Base-by-base conservation (phyloP, 2,797 vertebrate species). In the Pelodytes ibericus region DNA sequence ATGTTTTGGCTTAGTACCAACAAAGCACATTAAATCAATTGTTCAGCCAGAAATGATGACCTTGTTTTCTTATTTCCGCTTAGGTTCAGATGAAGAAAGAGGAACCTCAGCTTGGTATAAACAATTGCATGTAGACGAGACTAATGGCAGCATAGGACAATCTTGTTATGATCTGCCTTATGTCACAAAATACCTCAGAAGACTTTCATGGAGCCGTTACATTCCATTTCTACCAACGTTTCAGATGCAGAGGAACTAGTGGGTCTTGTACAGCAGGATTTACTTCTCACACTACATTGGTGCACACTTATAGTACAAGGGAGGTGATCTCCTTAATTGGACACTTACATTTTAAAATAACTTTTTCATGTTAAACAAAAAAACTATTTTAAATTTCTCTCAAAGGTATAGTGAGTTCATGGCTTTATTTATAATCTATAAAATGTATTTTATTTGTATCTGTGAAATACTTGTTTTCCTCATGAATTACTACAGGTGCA, bases 141-240 rank as follows among this genome's bases (percentile, higher is more conserved):
- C 51, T 58, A 63, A 31, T 11, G 26, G 59, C 20, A 56, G 39
- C 10, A 86, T 68, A 36, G 87, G 90, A 56, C 57, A 74, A 30
- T 88, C 83, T 2, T 92, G 87, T 75, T 88, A 88, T 16, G 85
- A 93, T 29, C 84, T 85, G 9, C 87, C 89, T 2, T 86, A 85
- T 80, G 89, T 89, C 81, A 85, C 3, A 3, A 18, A 44, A 13
- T 10, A 85, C 47, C 79, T 92, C 11, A 85, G 85, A 53, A 81
- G 74, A 58, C 86, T 75, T 18, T 79, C 41, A 60, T 88, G 84
- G 13, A 79, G 86, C 68, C 84, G 83, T 74, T 87, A 89, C 69
- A 76, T 94, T 41, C 92, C 92, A 13, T 94, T 94, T 81, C 88
- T 93, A 24, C 93, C 90, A 0, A 84, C 90, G 15, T 85, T 88